Percentiles rank a stretch among this genome's conserved stretches.
Conservation (phyloP, 2,113 vertebrate species). For the Stigmatopora nigra region DNA sequence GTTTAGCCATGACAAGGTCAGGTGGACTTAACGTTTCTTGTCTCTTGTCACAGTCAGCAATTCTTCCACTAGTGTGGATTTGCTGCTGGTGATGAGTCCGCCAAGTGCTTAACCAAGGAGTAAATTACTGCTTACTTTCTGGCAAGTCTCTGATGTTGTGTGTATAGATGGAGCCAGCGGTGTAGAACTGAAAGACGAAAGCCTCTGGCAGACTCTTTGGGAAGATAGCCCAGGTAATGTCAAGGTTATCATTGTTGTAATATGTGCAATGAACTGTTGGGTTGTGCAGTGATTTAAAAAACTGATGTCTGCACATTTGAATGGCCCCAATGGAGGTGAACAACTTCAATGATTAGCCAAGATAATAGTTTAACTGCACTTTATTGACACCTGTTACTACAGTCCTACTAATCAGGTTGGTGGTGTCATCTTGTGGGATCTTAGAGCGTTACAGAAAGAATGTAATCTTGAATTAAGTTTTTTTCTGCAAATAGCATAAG, state of each 20-base stretch:
- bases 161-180: constrained; percentile 35
- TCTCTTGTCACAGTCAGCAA: constrained; percentile 48
- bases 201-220: constrained; percentile 26
- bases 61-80: constrained; percentile 46
- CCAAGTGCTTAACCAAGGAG: constrained; percentile 58
- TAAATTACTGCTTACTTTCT: constrained; percentile 55
- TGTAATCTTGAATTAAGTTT: too few relatives aligned
- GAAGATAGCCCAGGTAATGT: constrained; percentile 10
- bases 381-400: too few relatives aligned
- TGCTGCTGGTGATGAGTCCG: constrained; percentile 37
- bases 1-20: constrained; percentile 39
- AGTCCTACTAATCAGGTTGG: too few relatives aligned
- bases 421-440: too few relatives aligned
- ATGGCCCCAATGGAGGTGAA: neutral
- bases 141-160: constrained; percentile 54
- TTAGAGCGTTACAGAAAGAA: too few relatives aligned
- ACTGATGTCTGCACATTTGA: constrained; percentile 12
- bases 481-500: too few relatives aligned
- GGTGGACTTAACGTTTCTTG: constrained; percentile 33
- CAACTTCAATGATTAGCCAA: too few relatives aligned
- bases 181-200: constrained; percentile 31
- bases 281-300: constrained; percentile 14
- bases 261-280: neutral
- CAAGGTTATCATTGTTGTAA: constrained; percentile 18
- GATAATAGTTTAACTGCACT: too few relatives aligned